Percentiles rank a stretch among this genome's conserved stretches.
Evolutionary conservation across 2,888 invertebrate genomes (phyloP).

Genomic region (Antitype chi): DNA sequence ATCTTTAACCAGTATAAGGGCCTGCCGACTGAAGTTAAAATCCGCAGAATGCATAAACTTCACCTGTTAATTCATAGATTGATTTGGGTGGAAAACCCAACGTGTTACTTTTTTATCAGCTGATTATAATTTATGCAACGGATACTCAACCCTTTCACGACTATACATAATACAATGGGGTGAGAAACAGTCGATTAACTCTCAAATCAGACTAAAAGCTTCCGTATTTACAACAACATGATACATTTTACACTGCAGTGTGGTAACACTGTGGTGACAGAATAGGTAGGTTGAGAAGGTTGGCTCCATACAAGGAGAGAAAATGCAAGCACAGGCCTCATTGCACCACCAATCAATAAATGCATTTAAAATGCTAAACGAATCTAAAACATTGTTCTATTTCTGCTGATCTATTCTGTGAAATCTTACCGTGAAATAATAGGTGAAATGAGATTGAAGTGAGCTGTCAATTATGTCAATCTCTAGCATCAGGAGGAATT

Average conservation of each 20-base stretch:
- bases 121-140: constrained; percentile 31
- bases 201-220: constrained; percentile 39
- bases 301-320: not conserved
- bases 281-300: not conserved
- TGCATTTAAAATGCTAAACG: too few species aligned
- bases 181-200: constrained; percentile 22
- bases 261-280: constrained; percentile 28
- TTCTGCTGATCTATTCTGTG: too few species aligned
- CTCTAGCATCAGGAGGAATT: too few species aligned
- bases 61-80: constrained; percentile 11
- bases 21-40: not conserved
- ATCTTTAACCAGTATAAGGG: not conserved
- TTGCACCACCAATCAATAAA: too few species aligned
- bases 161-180: constrained; percentile 15
- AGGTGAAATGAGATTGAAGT: too few species aligned
- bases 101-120: constrained; percentile 16
- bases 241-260: constrained; percentile 32
- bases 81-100: not conserved
- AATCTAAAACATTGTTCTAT: too few species aligned
- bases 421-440: too few species aligned
- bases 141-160: constrained; percentile 16
- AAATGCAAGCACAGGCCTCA: not conserved
- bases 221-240: constrained; percentile 3
- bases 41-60: not conserved
- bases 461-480: too few species aligned